Conservation (phyloP, 2,113 vertebrate genomes). For the Peromyscus leucopus region DNA sequence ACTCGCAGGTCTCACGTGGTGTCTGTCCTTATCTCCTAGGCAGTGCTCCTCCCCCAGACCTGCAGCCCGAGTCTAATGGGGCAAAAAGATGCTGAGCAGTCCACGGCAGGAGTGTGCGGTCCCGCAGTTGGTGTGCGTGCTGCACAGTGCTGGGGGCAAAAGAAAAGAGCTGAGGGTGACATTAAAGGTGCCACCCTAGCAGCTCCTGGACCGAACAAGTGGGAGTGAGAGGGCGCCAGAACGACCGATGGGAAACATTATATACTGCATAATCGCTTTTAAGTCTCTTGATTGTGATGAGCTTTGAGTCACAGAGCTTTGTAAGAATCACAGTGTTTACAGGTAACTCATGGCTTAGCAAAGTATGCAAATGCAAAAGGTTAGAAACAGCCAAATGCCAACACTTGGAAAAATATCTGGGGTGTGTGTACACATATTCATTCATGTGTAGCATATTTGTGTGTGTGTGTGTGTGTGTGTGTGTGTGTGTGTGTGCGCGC, state of each 20-base stretch:
- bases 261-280: neutral
- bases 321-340: neutral
- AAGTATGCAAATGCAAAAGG: neutral
- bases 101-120: neutral
- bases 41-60: neutral
- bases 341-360: constrained; percentile 8
- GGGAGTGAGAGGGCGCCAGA: neutral
- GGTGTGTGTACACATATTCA: neutral
- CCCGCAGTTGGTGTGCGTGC: neutral
- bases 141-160: neutral
- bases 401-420: no score
- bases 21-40: neutral
- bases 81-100: neutral
- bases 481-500: neutral
- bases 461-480: neutral
- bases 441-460: no score
- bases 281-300: neutral
- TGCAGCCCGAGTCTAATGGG: neutral
- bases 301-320: neutral
- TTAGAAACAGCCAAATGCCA: neutral
- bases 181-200: neutral
- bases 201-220: neutral
- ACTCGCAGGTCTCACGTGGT: neutral
- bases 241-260: neutral
- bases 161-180: neutral